A percentile compares a stretch with the other conserved stretches of the same genome.
These are phyloP conservation scores for Saccostrea glomerata DNA, from an alignment of 1,140 invertebrate genomes.

Conservation along the genomic window DNA sequence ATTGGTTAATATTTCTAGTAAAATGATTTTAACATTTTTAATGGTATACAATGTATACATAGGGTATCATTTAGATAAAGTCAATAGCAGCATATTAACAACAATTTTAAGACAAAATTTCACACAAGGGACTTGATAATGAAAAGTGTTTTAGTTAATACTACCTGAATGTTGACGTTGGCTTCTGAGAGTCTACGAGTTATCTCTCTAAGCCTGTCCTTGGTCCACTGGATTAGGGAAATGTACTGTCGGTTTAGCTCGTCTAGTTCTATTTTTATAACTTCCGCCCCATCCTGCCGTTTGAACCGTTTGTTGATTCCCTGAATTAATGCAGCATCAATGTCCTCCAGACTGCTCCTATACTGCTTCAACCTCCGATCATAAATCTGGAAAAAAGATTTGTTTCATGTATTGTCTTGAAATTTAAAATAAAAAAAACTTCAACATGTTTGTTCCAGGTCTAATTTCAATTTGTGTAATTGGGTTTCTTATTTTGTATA, in stretches of 20 bases:
- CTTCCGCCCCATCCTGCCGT: slow-evolving; percentile 85
- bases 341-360: slow-evolving; percentile 91
- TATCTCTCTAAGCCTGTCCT: slow-evolving; percentile 70
- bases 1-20: too few species aligned
- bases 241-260: slow-evolving; percentile 81
- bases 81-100: too few species aligned
- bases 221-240: slow-evolving; percentile 73
- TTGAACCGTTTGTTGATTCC: slow-evolving; percentile 76
- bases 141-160: too few species aligned
- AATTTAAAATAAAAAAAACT: background rate
- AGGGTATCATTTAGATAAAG: too few species aligned
- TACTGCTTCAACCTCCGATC: slow-evolving; percentile 92
- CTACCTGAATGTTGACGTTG: slow-evolving; percentile 71
- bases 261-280: slow-evolving; percentile 91
- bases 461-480: background rate
- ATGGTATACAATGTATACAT: too few species aligned
- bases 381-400: slow-evolving; percentile 86
- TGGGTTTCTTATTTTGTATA: background rate
- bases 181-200: slow-evolving; percentile 66
- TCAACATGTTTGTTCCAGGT: background rate
- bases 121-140: too few species aligned
- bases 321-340: slow-evolving; percentile 72
- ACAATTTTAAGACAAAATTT: too few species aligned
- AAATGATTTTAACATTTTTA: too few species aligned
- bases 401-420: background rate